phyloP scores from a whole-genome alignment of 2,113 vertebrate genomes.

The Sander vitreus region DNA sequence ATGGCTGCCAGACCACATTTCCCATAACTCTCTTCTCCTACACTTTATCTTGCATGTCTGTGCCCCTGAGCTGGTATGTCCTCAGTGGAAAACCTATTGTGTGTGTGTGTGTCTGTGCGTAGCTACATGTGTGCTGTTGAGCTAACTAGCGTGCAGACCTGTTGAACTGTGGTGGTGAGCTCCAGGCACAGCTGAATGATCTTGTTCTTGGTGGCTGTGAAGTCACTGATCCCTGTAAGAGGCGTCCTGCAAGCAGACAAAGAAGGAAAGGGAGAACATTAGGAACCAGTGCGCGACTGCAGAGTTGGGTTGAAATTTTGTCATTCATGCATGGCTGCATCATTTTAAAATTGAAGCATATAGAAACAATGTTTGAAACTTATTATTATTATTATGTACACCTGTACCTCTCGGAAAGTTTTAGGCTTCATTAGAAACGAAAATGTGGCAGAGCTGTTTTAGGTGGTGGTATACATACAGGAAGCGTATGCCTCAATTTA shows the following conservation, averaged over 20 bases:
- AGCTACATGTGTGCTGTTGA: constrained; percentile 33
- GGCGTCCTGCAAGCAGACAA: constrained; percentile 88
- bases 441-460: not conserved
- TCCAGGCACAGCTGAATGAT: constrained; percentile 98
- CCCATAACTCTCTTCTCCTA: constrained; percentile 63
- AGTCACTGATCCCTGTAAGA: constrained; percentile 96
- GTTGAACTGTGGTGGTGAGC: constrained; percentile 96
- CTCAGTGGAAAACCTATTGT: constrained; percentile 54
- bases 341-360: not conserved
- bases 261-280: constrained; percentile 41
- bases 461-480: too few species aligned
- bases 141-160: constrained; percentile 86
- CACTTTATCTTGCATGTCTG: constrained; percentile 58
- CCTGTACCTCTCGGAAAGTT: not conserved
- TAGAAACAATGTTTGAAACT: not conserved
- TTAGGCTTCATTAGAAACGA: not conserved
- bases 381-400: not conserved
- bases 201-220: constrained; percentile 96
- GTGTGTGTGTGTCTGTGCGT: constrained; percentile 10
- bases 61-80: constrained; percentile 48
- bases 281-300: constrained; percentile 1
- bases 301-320: not conserved
- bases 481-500: not conserved
- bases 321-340: not conserved
- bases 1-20: constrained; percentile 73